Conservation (phyloP, 1,140 invertebrate species). For the Bombus affinis region DNA sequence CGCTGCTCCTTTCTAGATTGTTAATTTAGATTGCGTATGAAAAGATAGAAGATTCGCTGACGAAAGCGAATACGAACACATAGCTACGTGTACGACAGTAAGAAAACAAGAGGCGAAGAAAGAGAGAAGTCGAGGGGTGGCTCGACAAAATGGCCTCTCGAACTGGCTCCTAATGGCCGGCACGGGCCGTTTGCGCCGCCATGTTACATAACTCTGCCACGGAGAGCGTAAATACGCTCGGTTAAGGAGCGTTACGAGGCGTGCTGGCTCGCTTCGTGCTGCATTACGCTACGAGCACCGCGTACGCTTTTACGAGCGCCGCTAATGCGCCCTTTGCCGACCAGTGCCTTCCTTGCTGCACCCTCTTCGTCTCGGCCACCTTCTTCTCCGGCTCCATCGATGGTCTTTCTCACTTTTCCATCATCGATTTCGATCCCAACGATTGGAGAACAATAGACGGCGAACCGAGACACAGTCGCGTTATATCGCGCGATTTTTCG, state of each 20-base stretch:
- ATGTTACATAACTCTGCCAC: constrained; percentile 47
- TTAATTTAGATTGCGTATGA: too few relatives aligned
- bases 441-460: neutral
- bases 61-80: too few relatives aligned
- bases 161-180: constrained; percentile 53
- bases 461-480: too few relatives aligned
- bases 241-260: constrained; percentile 51
- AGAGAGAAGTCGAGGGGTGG: constrained; percentile 31
- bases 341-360: neutral
- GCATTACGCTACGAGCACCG: constrained; percentile 35
- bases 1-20: too few relatives aligned
- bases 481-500: too few relatives aligned
- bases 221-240: constrained; percentile 50
- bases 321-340: constrained; percentile 39
- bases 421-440: neutral
- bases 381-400: neutral
- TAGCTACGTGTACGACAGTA: too few relatives aligned
- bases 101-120: neutral
- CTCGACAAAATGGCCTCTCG: constrained; percentile 50
- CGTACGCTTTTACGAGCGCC: constrained; percentile 50
- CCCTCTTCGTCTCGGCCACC: neutral
- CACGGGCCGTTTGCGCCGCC: constrained; percentile 53
- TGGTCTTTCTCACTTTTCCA: neutral
- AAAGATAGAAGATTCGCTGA: too few relatives aligned
- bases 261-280: constrained; percentile 31